Evolutionary conservation across 2,113 vertebrate genomes (phyloP).

Genomic region (Donacobius atricapilla): DNA sequence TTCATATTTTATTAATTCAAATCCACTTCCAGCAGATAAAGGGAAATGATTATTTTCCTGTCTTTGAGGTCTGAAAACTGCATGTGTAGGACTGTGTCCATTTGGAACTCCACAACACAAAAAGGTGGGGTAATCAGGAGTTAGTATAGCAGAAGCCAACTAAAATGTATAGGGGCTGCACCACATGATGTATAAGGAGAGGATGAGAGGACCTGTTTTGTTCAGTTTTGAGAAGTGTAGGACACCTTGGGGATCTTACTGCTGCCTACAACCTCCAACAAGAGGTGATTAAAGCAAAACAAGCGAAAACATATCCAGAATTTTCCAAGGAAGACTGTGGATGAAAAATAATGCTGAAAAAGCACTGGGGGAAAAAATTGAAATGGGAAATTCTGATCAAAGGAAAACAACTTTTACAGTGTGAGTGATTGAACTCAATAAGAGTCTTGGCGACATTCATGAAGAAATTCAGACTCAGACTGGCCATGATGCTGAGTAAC

Average conservation of each 20-base stretch:
- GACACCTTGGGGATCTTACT: neutral
- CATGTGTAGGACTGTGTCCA: neutral
- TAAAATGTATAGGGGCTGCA: fast-evolving
- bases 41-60: neutral
- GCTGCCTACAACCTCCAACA: neutral
- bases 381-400: neutral
- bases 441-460: neutral
- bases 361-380: neutral
- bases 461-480: neutral
- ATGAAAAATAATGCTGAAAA: neutral
- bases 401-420: neutral
- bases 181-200: neutral
- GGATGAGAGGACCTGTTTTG: neutral
- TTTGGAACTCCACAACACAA: neutral
- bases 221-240: neutral
- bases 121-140: neutral
- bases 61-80: neutral
- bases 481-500: neutral
- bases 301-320: neutral
- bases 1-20: no score
- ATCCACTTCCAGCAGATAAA: neutral
- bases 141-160: neutral
- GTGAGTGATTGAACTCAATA: fast-evolving
- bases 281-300: neutral
- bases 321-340: neutral